Percentiles rank a stretch among this genome's conserved stretches.
These are phyloP conservation scores for Mantis religiosa DNA, from an alignment of 2,888 invertebrate genomes.

Conservation along the genomic window DNA sequence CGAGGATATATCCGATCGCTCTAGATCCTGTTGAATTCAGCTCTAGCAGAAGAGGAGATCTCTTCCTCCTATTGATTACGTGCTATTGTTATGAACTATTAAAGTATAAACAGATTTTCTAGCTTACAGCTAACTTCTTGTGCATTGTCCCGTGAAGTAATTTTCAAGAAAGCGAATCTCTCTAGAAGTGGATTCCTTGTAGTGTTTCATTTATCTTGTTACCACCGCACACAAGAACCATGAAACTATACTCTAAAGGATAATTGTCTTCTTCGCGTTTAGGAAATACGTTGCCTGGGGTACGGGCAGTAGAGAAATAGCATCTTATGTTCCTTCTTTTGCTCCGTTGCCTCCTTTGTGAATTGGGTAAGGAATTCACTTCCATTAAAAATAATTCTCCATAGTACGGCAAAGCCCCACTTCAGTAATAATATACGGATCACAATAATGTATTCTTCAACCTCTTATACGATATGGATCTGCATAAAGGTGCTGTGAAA, in stretches of 20 bases:
- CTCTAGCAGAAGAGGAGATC: no score
- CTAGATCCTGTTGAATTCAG: no score
- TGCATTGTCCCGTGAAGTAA: no score
- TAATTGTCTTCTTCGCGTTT: background rate
- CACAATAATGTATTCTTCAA: no score
- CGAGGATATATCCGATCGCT: no score
- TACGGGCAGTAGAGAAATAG: background rate
- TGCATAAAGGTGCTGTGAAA: no score
- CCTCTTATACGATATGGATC: no score
- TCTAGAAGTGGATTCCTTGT: background rate
- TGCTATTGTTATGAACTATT: no score
- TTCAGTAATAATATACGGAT: no score
- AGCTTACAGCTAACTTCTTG: no score
- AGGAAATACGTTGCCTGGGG: background rate
- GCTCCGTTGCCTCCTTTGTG: background rate
- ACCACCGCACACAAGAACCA: background rate
- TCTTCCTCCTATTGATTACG: no score
- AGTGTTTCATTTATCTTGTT: background rate
- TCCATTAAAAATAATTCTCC: background rate
- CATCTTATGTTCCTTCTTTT: background rate
- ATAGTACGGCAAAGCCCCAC: background rate
- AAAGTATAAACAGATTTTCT: no score
- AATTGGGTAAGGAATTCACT: background rate
- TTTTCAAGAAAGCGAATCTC: background rate
- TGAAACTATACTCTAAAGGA: background rate